phyloP scores from a whole-genome alignment of 2,797 vertebrate species.

The Babyrousa celebensis region DNA sequence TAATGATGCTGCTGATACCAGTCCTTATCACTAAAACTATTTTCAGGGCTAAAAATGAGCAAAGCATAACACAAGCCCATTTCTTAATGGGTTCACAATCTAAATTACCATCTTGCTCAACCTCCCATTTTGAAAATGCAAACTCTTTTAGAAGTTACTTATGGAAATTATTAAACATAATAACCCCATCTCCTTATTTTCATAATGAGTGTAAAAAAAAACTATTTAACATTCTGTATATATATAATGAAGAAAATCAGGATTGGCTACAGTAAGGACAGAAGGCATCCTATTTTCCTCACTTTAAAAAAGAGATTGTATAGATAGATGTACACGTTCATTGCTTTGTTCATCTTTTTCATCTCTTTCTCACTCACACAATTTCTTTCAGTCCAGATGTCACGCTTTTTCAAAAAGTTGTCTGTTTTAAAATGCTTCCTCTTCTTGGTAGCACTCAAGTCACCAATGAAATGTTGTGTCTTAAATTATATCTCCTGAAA shows the following conservation, averaged over 20 bases:
- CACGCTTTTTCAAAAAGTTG: constrained; percentile 13
- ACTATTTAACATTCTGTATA: neutral
- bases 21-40: neutral
- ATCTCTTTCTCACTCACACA: neutral
- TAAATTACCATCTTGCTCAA: constrained; percentile 46
- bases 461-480: neutral
- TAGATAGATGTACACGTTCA: neutral
- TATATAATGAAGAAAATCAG: neutral
- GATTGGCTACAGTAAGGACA: neutral
- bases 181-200: neutral
- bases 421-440: constrained; percentile 52
- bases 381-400: constrained; percentile 14
- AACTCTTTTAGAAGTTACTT: constrained; percentile 33
- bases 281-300: neutral
- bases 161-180: constrained; percentile 27
- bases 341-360: neutral
- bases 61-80: neutral
- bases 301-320: neutral
- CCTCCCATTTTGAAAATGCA: constrained; percentile 37
- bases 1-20: constrained; percentile 22
- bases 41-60: constrained; percentile 25
- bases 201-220: constrained; percentile 15
- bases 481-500: constrained; percentile 13
- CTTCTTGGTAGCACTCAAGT: neutral
- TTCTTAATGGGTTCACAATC: constrained; percentile 34